These are phyloP conservation scores for Cetonia aurata DNA, from an alignment of 2,888 invertebrate genomes.

Conservation along the genomic window DNA sequence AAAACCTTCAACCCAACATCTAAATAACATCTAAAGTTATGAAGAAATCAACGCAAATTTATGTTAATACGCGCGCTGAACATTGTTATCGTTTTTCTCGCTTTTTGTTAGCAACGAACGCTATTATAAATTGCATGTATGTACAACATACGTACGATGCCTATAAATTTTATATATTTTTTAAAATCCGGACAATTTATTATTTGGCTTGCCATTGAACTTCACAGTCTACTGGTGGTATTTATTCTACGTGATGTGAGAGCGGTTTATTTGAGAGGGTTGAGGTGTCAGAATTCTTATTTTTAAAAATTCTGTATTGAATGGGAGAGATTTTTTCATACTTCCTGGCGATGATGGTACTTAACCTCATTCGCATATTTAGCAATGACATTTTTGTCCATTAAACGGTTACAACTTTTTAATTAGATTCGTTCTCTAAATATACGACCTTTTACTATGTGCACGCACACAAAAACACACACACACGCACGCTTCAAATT, in stretches of 20 bases:
- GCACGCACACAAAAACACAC: slow-evolving; percentile 7
- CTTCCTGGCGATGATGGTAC: too few species aligned
- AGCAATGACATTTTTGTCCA: too few species aligned
- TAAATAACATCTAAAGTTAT: not conserved
- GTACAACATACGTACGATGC: not conserved
- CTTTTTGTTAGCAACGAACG: not conserved
- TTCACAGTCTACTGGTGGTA: not conserved
- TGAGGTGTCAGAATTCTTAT: too few species aligned
- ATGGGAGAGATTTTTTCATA: too few species aligned
- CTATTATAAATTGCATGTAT: not conserved
- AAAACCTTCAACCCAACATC: too few species aligned
- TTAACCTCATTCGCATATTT: too few species aligned
- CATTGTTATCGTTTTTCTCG: not conserved
- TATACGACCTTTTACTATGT: not conserved
- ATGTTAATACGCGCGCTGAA: not conserved
- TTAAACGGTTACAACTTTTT: too few species aligned
- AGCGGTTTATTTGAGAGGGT: too few species aligned
- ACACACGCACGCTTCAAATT: not conserved
- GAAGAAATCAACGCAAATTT: slow-evolving; percentile 8
- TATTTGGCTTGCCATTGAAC: slow-evolving; percentile 13
- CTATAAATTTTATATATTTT: slow-evolving; percentile 6
- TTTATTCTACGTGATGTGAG: not conserved
- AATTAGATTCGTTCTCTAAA: too few species aligned
- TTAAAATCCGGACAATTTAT: slow-evolving; percentile 1
- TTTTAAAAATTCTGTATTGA: too few species aligned